phyloP scores from a whole-genome alignment of 53 echinoderm and acorn worm species.

The Arbacia lixula region DNA sequence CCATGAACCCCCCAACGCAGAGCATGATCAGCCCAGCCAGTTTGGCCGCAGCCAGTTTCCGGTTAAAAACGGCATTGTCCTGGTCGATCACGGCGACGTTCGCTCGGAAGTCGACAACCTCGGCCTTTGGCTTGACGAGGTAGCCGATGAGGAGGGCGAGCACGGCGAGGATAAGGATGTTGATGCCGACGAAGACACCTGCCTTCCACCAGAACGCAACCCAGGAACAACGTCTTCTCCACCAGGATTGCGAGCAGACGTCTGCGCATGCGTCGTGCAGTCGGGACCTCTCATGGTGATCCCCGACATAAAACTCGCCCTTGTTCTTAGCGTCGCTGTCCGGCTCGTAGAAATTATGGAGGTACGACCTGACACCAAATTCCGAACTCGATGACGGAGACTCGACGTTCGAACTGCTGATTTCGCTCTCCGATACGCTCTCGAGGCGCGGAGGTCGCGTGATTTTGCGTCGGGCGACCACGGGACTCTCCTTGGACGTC shows the following conservation, averaged over 20 bases:
- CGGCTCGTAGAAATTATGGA: slow-evolving; percentile 98
- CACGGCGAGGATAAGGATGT: slow-evolving; percentile 86
- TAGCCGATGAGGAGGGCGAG: slow-evolving; percentile 92
- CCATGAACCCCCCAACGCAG: slow-evolving; percentile 86
- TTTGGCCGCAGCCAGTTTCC: slow-evolving; percentile 85
- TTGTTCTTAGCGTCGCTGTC: slow-evolving; percentile 75
- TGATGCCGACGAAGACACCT: slow-evolving; percentile 90
- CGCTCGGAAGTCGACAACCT: slow-evolving; percentile 71
- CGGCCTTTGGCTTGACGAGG: slow-evolving; percentile 76
- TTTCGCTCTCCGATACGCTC: slow-evolving; percentile 95
- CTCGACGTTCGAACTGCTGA: slow-evolving; percentile 68
- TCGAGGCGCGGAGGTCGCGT: slow-evolving; percentile 92
- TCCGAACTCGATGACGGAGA: slow-evolving; percentile 83
- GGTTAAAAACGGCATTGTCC: slow-evolving; percentile 81
- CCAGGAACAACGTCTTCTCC: slow-evolving; percentile 60
- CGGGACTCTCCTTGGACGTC: slow-evolving; percentile 45
- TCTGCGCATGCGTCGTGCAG: slow-evolving; percentile 53
- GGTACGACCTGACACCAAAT: slow-evolving; percentile 92
- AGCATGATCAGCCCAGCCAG: slow-evolving; percentile 90
- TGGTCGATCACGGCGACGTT: slow-evolving; percentile 79
- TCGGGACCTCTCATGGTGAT: slow-evolving; percentile 62
- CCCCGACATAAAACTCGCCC: slow-evolving; percentile 64
- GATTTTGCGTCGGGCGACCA: slow-evolving; percentile 67
- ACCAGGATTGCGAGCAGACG: slow-evolving; percentile 36
- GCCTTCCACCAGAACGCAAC: slow-evolving; percentile 97